Base-by-base conservation (phyloP, 2,797 vertebrate species). In the Poecilia gillii region DNA sequence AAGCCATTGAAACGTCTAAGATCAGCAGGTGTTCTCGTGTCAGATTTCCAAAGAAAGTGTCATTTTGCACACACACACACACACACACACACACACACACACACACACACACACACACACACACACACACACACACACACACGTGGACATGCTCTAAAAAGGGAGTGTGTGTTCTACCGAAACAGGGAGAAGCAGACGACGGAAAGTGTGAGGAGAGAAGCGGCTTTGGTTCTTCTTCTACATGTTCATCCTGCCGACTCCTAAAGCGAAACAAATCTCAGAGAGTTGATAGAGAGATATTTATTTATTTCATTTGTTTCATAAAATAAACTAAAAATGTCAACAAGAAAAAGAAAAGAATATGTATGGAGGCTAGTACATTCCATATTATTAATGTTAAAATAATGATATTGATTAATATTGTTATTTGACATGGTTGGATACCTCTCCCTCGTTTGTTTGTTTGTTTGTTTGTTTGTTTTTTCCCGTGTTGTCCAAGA, bases 281-380 rank as follows among this genome's bases (percentile, higher is more conserved):
- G 73, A 89, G 72, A 88, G 74, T 87, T 79, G 80, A 84, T 85
- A 87, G 85, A 94, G 88, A 94, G 82, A 90, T 93, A 90, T 95
- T 95, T 95, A 95, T 95, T 95, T 95, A 95, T 95, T 94, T 93
- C 84, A 94, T 91, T 91, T 93, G 82, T 94, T 95, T 96, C 90
- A 91, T 95, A 94, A 92, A 90, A 93, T 93, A 92, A 95, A 92
- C 82, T 85, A 92, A 91, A 94, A 89, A 83, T 83, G 89, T 62
- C 68, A 23, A 87, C 82, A 36, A 64, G 33, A 2, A 14, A n/a
- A 57, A 86, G 88, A 89, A 90, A 86, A 89, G 70, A 87, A 81
- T 81, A 72, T 86, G 85, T 90, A 92, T 88, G 87, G 79, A 90
- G 81, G 89, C 87, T 83, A 89, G 86, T 90, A 95, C 96, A 96